Conservation (phyloP, 2,113 vertebrate species). For the Isichthys henryi region DNA sequence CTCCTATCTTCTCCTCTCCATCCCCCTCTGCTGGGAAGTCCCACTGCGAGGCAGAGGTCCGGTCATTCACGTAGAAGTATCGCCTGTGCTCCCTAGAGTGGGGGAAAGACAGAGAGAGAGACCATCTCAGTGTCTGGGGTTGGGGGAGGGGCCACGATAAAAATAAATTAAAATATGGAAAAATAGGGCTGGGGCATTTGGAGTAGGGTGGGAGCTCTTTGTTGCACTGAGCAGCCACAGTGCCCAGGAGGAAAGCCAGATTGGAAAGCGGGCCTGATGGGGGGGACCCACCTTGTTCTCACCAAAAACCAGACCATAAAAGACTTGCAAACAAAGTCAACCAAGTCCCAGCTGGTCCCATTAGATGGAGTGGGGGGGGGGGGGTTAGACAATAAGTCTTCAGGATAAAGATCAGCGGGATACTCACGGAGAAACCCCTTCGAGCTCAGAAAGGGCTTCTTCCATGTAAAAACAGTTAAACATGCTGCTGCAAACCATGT, state of each 20-base stretch:
- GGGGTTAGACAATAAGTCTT: conserved; percentile 16
- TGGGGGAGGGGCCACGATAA: background rate
- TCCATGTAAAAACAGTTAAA: conserved; percentile 31
- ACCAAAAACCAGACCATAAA: conserved; percentile 40
- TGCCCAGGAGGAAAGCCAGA: conserved; percentile 49
- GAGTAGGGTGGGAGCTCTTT: conserved; percentile 30
- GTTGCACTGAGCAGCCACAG: conserved; percentile 48
- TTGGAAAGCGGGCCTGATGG: conserved; percentile 49
- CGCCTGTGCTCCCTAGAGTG: conserved; percentile 98
- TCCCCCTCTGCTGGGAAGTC: conserved; percentile 89
- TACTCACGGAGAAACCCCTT: conserved; percentile 43
- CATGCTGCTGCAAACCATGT: conserved; percentile 22
- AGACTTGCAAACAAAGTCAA: conserved; percentile 19
- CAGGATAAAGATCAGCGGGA: conserved; percentile 8
- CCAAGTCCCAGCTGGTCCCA: conserved; percentile 30
- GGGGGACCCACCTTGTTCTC: conserved; percentile 61
- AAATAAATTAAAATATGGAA: conserved; percentile 31
- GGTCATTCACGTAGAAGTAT: conserved; percentile 99
- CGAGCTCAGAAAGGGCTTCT: conserved; percentile 41
- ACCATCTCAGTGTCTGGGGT: conserved; percentile 49
- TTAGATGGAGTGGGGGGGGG: conserved; percentile 20
- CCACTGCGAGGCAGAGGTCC: conserved; percentile 89
- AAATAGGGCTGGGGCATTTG: conserved; percentile 44
- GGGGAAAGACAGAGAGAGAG: conserved; percentile 85
- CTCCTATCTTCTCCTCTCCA: conserved; percentile 50